phyloP scores from a whole-genome alignment of 1,140 invertebrate genomes.

The Lordiphosa collinella region DNA sequence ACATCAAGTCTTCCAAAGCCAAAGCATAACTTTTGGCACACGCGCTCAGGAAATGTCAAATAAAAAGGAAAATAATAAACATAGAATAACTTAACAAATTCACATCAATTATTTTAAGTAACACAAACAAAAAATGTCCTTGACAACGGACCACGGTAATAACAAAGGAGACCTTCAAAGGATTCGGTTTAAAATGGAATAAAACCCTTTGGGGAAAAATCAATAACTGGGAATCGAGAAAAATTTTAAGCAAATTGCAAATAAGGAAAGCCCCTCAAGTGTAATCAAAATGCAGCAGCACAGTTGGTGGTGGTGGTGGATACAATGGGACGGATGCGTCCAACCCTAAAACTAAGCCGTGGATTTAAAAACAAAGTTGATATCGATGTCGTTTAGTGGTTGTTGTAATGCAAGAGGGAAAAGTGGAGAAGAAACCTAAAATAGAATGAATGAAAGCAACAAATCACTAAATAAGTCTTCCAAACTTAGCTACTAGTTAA shows the following conservation, averaged over 20 bases:
- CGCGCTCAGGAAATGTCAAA: conserved; percentile 46
- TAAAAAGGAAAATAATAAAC: conserved; percentile 12
- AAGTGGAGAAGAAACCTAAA: conserved; percentile 19
- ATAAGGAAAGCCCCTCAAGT: conserved; percentile 15
- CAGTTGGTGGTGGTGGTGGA: conserved; percentile 13
- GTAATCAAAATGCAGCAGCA: conserved; percentile 19
- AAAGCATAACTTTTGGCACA: conserved; percentile 35
- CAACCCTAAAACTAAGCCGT: conserved; percentile 10
- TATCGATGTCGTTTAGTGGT: conserved; percentile 42
- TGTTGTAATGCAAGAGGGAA: conserved; percentile 31
- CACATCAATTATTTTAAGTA: neutral
- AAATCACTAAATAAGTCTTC: conserved; percentile 79
- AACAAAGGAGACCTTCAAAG: too few relatives aligned
- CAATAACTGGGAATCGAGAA: conserved; percentile 29
- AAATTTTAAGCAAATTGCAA: neutral
- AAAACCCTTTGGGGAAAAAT: conserved; percentile 38
- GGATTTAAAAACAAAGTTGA: conserved; percentile 39
- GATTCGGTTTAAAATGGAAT: neutral
- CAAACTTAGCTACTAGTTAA: conserved; percentile 61
- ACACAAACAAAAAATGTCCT: conserved; percentile 20
- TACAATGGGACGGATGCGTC: conserved; percentile 8
- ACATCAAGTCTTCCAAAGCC: conserved; percentile 72
- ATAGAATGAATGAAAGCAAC: conserved; percentile 55
- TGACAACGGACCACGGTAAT: neutral
- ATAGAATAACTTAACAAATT: conserved; percentile 5